Percentiles rank a stretch among this genome's conserved stretches.
These are phyloP conservation scores for Apostichopus leukothele DNA, from an alignment of 53 echinoderm and acorn worm species.

Conservation along the genomic window DNA sequence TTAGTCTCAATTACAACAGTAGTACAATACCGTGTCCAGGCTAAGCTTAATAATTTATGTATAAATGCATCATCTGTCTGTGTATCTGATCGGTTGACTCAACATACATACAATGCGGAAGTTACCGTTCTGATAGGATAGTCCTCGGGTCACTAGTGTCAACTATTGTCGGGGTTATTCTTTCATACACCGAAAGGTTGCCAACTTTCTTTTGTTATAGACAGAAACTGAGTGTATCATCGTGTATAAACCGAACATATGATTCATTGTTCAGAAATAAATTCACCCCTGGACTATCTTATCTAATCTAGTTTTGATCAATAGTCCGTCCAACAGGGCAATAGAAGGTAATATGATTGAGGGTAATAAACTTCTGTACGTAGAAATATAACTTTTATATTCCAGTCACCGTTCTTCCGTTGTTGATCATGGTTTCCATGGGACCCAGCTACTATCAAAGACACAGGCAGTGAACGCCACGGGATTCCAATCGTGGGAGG, in stretches of 20 bases:
- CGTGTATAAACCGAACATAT: too few relatives aligned
- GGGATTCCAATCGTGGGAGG: too few relatives aligned
- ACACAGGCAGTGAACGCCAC: neutral
- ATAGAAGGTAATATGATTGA: too few relatives aligned
- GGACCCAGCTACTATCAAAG: neutral
- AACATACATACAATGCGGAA: slow-evolving; percentile 27
- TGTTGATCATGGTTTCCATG: neutral
- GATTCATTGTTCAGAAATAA: too few relatives aligned
- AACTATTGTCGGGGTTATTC: neutral
- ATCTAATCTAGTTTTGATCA: too few relatives aligned
- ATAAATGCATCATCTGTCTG: neutral
- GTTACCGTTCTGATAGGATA: neutral
- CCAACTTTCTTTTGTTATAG: neutral
- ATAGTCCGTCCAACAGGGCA: too few relatives aligned
- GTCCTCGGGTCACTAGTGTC: slow-evolving; percentile 27
- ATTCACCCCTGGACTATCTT: too few relatives aligned
- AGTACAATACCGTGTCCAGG: neutral
- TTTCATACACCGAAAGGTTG: slow-evolving; percentile 36
- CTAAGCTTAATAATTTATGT: neutral
- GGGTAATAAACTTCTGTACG: too few relatives aligned
- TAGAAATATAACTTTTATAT: too few relatives aligned
- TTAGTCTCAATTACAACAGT: neutral
- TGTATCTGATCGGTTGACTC: neutral
- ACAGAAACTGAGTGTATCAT: neutral
- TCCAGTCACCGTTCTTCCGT: too few relatives aligned